Evolutionary conservation across 2,888 invertebrate species (phyloP), one percentile per base, ranked within the genome.

Genomic region (Torymus auratus): DNA sequence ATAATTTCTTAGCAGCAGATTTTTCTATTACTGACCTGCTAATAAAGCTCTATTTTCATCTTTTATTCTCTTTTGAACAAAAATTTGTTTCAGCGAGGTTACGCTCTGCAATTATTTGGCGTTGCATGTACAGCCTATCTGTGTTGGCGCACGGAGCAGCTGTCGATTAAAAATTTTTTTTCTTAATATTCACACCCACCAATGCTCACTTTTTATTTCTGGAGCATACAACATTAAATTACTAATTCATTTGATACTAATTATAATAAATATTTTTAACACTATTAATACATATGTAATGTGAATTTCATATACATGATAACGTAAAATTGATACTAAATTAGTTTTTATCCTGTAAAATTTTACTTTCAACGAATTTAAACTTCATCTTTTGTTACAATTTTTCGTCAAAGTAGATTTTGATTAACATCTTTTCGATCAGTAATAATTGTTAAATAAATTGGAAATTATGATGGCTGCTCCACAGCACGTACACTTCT

Each of bases 71-170:
- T 84, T 86, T 82, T 83, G 84, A 85, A 80, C 80, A 85, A 87
- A 86, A 87, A 88, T 89, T 89, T 88, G 83, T 90, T 90, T 88
- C 90, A 90, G 90, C 89, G 85, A 87, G 86, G 86, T 88, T 87
- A 86, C 85, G 86, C 88, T 83, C 79, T 88, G 87, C 90, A 88
- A 89, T 88, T 88, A 87, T 88, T 90, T 89, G 89, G 87, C 89
- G 89, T 88, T 91, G 91, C 91, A 91, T 91, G 91, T 88, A 85
- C 83, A 86, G 87, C 86, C 88, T 88, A 85, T 88, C 85, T 90
- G 88, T 89, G 89, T 89, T 88, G 87, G 87, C 88, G 86, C 90
- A 89, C 89, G 90, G 90, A 90, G 91, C 91, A 91, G 91, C 88
- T 89, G 86, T 90, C 88, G 81, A 85, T 86, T 82, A 68, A 58